A percentile compares a stretch with the other conserved stretches of the same genome.
Conservation (phyloP, 92 coral and sea anemone genomes). For the Actinostola sp. region DNA sequence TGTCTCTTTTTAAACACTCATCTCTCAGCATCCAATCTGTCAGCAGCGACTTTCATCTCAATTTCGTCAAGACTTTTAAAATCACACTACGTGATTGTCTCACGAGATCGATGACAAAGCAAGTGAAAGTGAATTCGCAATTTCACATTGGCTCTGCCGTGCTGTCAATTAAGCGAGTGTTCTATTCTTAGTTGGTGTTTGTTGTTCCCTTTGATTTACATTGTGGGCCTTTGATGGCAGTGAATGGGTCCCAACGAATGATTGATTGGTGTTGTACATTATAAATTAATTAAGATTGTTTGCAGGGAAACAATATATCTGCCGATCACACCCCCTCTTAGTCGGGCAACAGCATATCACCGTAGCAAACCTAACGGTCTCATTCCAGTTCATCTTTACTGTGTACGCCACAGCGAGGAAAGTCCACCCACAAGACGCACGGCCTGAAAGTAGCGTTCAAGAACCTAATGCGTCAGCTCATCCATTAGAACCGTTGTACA, state of each 20-base stretch:
- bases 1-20: slow-evolving; percentile 36
- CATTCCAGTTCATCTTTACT: slow-evolving; percentile 9
- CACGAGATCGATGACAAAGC: slow-evolving; percentile 30
- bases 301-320: slow-evolving; percentile 97
- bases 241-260: slow-evolving; percentile 78
- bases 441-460: background rate
- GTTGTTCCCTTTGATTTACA: slow-evolving; percentile 82
- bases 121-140: slow-evolving; percentile 28
- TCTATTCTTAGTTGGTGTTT: slow-evolving; percentile 76
- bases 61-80: slow-evolving; percentile 49
- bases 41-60: slow-evolving; percentile 27
- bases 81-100: slow-evolving; percentile 40
- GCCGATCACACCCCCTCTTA: slow-evolving; percentile 85
- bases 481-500: slow-evolving; percentile 1
- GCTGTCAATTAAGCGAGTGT: slow-evolving; percentile 73
- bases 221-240: slow-evolving; percentile 80
- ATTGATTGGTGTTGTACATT: slow-evolving; percentile 98
- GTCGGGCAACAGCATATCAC: slow-evolving; percentile 65
- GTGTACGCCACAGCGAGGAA: slow-evolving; percentile 6
- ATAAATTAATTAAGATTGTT: slow-evolving; percentile 99
- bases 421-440: slow-evolving; percentile 7
- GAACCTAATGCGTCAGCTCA: background rate
- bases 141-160: slow-evolving; percentile 31
- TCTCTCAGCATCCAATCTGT: slow-evolving; percentile 51
- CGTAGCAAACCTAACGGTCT: slow-evolving; percentile 88